phyloP scores from a whole-genome alignment of 2,888 invertebrate genomes.

The Phyllotreta striolata region DNA sequence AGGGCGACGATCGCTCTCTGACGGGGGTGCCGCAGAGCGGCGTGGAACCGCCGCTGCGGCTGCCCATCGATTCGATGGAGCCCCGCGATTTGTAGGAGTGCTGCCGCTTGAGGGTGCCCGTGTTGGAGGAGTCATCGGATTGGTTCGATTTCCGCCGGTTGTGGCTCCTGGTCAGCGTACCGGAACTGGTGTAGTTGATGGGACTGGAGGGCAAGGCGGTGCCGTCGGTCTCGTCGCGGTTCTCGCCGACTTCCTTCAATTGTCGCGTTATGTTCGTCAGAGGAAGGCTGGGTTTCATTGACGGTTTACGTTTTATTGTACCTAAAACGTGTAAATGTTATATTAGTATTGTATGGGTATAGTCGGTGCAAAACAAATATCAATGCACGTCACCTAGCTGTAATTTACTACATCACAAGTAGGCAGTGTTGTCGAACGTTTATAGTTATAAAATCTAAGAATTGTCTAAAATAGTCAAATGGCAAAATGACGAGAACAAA shows the following conservation, averaged over 20 bases:
- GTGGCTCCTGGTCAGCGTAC: slow-evolving; percentile 64
- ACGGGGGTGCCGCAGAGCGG: slow-evolving; percentile 64
- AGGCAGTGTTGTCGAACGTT: too few relatives aligned
- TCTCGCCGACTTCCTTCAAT: slow-evolving; percentile 87
- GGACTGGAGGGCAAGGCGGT: slow-evolving; percentile 60
- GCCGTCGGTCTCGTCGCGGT: slow-evolving; percentile 66
- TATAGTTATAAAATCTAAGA: slow-evolving; percentile 5
- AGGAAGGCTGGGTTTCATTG: slow-evolving; percentile 90
- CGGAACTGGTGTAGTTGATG: slow-evolving; percentile 56
- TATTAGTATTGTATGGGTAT: background rate
- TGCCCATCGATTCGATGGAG: slow-evolving; percentile 62
- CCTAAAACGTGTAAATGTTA: slow-evolving; percentile 60
- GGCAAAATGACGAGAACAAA: too few relatives aligned
- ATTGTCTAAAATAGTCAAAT: too few relatives aligned
- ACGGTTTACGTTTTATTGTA: slow-evolving; percentile 92
- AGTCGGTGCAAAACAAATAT: too few relatives aligned
- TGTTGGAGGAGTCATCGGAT: slow-evolving; percentile 58
- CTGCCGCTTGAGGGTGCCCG: slow-evolving; percentile 68
- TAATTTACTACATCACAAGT: too few relatives aligned
- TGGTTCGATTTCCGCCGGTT: slow-evolving; percentile 63
- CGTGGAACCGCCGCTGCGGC: slow-evolving; percentile 58
- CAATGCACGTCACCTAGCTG: too few relatives aligned
- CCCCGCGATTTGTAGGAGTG: slow-evolving; percentile 64
- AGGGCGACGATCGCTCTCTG: slow-evolving; percentile 62
- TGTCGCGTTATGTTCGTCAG: slow-evolving; percentile 90